Evolutionary conservation across 2,797 vertebrate genomes (phyloP).

Genomic region (Xerus rutilus): DNA sequence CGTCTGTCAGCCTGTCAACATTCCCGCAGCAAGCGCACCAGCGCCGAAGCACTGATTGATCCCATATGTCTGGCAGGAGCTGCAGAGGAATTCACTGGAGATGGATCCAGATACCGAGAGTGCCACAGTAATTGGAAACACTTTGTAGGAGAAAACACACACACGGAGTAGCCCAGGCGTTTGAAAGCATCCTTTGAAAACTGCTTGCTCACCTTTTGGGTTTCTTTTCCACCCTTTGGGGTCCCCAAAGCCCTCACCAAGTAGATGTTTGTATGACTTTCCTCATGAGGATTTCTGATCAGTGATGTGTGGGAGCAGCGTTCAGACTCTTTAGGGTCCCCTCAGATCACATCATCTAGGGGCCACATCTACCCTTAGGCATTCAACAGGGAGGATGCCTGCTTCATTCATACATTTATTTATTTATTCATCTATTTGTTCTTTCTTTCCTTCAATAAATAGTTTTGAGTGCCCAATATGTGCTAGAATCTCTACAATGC

Average conservation of each 20-base stretch:
- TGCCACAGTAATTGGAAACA: slow-evolving; percentile 91
- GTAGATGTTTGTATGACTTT: not conserved
- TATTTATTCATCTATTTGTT: not conserved
- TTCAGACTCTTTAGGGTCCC: not conserved
- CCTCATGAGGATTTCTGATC: not conserved
- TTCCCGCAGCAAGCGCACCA: slow-evolving; percentile 91
- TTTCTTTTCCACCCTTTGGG: not conserved
- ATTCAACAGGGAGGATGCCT: too few relatives aligned
- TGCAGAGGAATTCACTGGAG: slow-evolving; percentile 84
- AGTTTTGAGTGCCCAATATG: not conserved
- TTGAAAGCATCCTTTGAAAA: slow-evolving; percentile 77
- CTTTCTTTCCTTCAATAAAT: not conserved
- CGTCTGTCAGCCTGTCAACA: slow-evolving; percentile 93
- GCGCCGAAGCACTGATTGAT: slow-evolving; percentile 91
- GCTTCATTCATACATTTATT: not conserved
- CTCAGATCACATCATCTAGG: not conserved
- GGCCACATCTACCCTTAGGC: not conserved
- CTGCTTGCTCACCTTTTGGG: slow-evolving; percentile 74
- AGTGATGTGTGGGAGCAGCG: not conserved
- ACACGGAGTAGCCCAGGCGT: slow-evolving; percentile 6
- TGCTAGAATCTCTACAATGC: not conserved
- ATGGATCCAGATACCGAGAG: slow-evolving; percentile 88
- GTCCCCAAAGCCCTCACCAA: not conserved
- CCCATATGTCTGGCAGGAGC: slow-evolving; percentile 91
- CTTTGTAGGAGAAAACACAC: slow-evolving; percentile 77